Evolutionary conservation across 2,113 vertebrate genomes (phyloP).

Genomic region (Plotosus lineatus): DNA sequence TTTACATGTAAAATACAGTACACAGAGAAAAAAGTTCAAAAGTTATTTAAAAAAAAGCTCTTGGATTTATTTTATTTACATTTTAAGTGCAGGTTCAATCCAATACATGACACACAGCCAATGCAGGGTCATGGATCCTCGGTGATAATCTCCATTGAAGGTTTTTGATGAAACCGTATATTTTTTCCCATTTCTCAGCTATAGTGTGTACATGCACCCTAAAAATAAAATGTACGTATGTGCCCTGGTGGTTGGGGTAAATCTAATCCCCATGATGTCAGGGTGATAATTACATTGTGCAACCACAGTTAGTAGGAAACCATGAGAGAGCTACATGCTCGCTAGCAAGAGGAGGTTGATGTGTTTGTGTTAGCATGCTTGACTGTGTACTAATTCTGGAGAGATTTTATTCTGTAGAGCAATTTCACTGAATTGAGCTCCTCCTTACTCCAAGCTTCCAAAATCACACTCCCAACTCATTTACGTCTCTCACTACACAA

Average conservation of each 20-base stretch:
- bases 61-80: too few relatives aligned
- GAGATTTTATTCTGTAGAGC: background rate
- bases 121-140: too few relatives aligned
- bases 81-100: too few relatives aligned
- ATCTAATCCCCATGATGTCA: background rate
- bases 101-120: too few relatives aligned
- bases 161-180: too few relatives aligned
- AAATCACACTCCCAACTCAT: background rate
- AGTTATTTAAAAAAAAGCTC: too few relatives aligned
- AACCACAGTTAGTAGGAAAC: conserved; percentile 2
- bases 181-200: too few relatives aligned
- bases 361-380: conserved; percentile 3
- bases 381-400: conserved; percentile 16
- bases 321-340: background rate
- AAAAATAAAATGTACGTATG: conserved; percentile 21
- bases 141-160: too few relatives aligned
- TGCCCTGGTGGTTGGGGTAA: background rate
- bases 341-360: background rate
- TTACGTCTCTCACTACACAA: background rate
- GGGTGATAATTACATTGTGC: conserved; percentile 19
- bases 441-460: background rate
- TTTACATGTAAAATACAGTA: too few relatives aligned
- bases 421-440: background rate
- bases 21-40: too few relatives aligned
- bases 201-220: too few relatives aligned